These are phyloP conservation scores for Hyppa rectilinea DNA, from an alignment of 2,888 invertebrate genomes.

Conservation along the genomic window DNA sequence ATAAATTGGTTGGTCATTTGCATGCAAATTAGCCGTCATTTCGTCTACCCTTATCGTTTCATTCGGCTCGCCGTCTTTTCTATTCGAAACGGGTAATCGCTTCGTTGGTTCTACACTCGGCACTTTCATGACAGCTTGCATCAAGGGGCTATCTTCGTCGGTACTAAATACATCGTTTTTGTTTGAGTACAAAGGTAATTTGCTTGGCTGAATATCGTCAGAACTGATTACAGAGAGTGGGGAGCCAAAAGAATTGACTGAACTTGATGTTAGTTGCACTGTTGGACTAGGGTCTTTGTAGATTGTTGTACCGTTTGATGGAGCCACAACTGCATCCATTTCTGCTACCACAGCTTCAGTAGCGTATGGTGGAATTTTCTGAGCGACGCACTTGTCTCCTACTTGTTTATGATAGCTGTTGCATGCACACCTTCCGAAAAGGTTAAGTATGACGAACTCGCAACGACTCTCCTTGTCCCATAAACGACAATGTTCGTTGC, in stretches of 20 bases:
- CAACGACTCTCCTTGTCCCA: conserved; percentile 96
- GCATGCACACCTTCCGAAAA: conserved; percentile 97
- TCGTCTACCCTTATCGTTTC: conserved; percentile 84
- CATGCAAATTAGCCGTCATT: conserved; percentile 87
- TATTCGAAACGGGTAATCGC: conserved; percentile 78
- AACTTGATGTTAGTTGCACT: conserved; percentile 64
- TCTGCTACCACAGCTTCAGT: conserved; percentile 86
- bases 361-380: conserved; percentile 77
- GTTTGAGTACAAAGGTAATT: conserved; percentile 79
- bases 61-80: conserved; percentile 85
- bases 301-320: conserved; percentile 60
- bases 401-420: conserved; percentile 92
- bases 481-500: conserved; percentile 96
- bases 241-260: conserved; percentile 70
- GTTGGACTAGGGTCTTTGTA: conserved; percentile 74
- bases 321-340: conserved; percentile 75
- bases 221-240: conserved; percentile 68
- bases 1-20: conserved; percentile 88
- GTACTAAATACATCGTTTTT: conserved; percentile 84
- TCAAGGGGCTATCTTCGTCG: conserved; percentile 85
- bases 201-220: conserved; percentile 82
- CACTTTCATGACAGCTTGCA: conserved; percentile 86
- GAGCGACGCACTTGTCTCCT: conserved; percentile 92
- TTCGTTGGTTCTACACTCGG: conserved; percentile 82
- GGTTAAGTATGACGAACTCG: conserved; percentile 96